Evolutionary conservation across 1,140 invertebrate species (phyloP).

Genomic region (Diabrotica virgifera): DNA sequence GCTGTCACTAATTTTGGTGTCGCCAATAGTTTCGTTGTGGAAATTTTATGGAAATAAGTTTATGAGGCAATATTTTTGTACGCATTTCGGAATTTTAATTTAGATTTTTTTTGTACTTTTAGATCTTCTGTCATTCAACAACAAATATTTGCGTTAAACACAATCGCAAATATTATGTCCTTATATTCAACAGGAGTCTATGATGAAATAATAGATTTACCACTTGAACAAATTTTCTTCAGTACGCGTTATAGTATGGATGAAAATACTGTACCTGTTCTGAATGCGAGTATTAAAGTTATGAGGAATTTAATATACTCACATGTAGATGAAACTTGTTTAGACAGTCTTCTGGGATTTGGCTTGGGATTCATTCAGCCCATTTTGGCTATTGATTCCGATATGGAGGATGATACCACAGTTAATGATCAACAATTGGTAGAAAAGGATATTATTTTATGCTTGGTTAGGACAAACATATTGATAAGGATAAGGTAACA

Average conservation of each 20-base stretch:
- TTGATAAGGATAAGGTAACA: slow-evolving; percentile 62
- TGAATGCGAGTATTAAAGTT: slow-evolving; percentile 70
- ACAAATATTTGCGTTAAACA: slow-evolving; percentile 71
- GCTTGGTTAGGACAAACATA: slow-evolving; percentile 73
- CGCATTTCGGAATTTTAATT: too few species aligned
- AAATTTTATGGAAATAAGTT: too few species aligned
- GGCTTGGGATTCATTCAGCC: slow-evolving; percentile 64
- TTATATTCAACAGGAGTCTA: slow-evolving; percentile 71
- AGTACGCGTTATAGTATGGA: slow-evolving; percentile 81
- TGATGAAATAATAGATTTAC: slow-evolving; percentile 62
- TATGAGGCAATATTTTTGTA: too few species aligned
- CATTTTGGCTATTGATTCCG: slow-evolving; percentile 55
- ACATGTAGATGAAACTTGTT: slow-evolving; percentile 70
- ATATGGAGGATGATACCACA: slow-evolving; percentile 61
- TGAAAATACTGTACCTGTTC: slow-evolving; percentile 69
- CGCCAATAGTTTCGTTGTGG: too few species aligned
- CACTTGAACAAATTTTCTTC: slow-evolving; percentile 70
- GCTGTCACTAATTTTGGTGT: too few species aligned
- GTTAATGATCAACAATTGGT: slow-evolving; percentile 82
- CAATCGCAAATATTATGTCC: slow-evolving; percentile 73
- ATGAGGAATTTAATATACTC: slow-evolving; percentile 71
- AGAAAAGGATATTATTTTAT: slow-evolving; percentile 71
- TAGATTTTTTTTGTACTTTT: slow-evolving; percentile 29
- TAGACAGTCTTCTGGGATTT: slow-evolving; percentile 69
- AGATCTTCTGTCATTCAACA: slow-evolving; percentile 73